Conservation (phyloP, 2,113 vertebrate genomes). For the Zootoca vivipara region DNA sequence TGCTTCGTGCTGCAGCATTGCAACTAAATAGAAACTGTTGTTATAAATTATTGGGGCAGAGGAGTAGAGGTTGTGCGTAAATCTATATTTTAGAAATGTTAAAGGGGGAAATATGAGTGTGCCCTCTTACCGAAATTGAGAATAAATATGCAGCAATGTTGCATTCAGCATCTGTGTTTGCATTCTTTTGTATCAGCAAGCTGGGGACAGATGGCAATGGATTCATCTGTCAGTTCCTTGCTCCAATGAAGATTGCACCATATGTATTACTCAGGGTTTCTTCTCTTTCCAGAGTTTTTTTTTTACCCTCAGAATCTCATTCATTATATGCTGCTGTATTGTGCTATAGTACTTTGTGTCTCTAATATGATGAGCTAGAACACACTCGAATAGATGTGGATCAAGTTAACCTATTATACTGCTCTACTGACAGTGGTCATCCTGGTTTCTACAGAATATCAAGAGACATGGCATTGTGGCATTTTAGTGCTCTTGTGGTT, state of each 20-base stretch:
- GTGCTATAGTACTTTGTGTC: background rate
- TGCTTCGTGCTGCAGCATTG: background rate
- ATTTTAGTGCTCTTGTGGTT: no score
- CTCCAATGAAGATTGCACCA: background rate
- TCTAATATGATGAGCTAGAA: background rate
- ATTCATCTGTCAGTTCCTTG: constrained; percentile 28
- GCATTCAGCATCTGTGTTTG: constrained; percentile 1
- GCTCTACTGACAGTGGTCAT: no score
- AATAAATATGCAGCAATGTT: background rate
- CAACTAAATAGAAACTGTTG: background rate
- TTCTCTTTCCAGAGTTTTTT: background rate
- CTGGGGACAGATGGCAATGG: constrained; percentile 2
- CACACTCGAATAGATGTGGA: background rate
- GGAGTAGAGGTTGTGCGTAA: background rate
- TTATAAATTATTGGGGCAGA: background rate
- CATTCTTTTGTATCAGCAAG: constrained; percentile 26
- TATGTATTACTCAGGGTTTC: background rate
- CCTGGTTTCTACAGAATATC: no score
- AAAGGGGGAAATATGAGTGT: background rate
- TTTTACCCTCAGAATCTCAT: background rate
- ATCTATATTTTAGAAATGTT: background rate
- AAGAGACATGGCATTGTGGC: no score
- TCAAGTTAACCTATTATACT: no score
- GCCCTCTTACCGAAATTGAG: background rate
- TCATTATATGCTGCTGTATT: background rate